These are phyloP conservation scores for Sus cebifrons DNA, from an alignment of 2,797 vertebrate genomes.

Conservation along the genomic window DNA sequence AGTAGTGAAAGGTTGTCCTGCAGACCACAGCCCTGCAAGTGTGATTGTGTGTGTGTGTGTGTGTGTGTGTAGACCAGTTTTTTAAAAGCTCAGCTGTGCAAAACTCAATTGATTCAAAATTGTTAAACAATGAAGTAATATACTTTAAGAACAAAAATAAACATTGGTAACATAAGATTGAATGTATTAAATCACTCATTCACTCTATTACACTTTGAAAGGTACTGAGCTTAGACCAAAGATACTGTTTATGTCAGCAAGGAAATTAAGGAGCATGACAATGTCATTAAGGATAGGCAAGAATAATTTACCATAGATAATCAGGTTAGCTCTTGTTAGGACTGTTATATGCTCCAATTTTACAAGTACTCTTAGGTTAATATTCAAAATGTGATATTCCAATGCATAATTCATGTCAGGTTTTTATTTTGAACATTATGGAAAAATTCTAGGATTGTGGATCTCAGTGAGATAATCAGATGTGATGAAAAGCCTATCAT, in stretches of 20 bases:
- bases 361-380: slow-evolving; percentile 69
- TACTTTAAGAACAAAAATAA: slow-evolving; percentile 50
- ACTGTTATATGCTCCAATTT: slow-evolving; percentile 64
- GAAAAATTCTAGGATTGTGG: slow-evolving; percentile 53
- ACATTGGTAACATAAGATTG: neutral
- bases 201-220: slow-evolving; percentile 14
- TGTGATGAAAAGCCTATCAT: slow-evolving; percentile 51
- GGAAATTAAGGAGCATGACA: slow-evolving; percentile 68
- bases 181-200: neutral
- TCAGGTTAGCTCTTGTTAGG: slow-evolving; percentile 67
- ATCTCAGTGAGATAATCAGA: slow-evolving; percentile 63
- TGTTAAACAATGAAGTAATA: neutral
- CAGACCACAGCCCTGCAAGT: neutral
- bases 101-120: slow-evolving; percentile 37
- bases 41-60: neutral
- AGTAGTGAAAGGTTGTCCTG: neutral
- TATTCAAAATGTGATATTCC: slow-evolving; percentile 62
- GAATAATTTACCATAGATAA: slow-evolving; percentile 75
- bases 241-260: slow-evolving; percentile 46
- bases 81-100: neutral
- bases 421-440: slow-evolving; percentile 68
- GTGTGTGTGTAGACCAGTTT: neutral
- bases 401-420: slow-evolving; percentile 68
- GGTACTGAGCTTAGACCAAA: slow-evolving; percentile 31
- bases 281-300: slow-evolving; percentile 55